Conservation (phyloP, 2,888 invertebrate genomes). For the Microplitis deprimator region DNA sequence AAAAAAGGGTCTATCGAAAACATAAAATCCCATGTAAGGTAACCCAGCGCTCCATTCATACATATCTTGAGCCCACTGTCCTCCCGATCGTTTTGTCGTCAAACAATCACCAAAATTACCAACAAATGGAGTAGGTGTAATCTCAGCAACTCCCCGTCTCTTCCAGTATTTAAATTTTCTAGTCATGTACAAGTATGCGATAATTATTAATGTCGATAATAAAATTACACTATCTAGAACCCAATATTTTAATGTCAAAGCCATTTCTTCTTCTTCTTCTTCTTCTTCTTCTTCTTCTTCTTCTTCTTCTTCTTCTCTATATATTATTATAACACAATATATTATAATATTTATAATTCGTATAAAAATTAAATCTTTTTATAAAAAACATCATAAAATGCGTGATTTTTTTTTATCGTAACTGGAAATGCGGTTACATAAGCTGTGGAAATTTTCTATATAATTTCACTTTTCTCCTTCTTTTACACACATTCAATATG, state of each 20-base stretch:
- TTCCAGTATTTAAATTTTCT: conserved; percentile 64
- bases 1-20: conserved; percentile 71
- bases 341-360: neutral
- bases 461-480: neutral
- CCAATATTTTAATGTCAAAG: conserved; percentile 55
- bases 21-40: conserved; percentile 67
- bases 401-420: neutral
- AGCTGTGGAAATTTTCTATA: neutral
- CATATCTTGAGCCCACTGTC: conserved; percentile 65
- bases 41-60: conserved; percentile 64
- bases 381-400: neutral
- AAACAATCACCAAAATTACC: conserved; percentile 70
- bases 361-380: neutral
- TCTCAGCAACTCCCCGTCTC: conserved; percentile 68
- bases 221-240: conserved; percentile 55
- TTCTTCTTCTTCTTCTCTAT: neutral
- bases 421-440: neutral
- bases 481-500: neutral
- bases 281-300: neutral
- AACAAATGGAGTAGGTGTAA: conserved; percentile 68
- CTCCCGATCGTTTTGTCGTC: conserved; percentile 58
- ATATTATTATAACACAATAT: neutral
- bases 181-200: conserved; percentile 58
- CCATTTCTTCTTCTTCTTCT: conserved; percentile 49
- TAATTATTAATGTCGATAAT: conserved; percentile 41